These are phyloP conservation scores for Macrophya alboannulata DNA, from an alignment of 2,888 invertebrate genomes.

Conservation along the genomic window DNA sequence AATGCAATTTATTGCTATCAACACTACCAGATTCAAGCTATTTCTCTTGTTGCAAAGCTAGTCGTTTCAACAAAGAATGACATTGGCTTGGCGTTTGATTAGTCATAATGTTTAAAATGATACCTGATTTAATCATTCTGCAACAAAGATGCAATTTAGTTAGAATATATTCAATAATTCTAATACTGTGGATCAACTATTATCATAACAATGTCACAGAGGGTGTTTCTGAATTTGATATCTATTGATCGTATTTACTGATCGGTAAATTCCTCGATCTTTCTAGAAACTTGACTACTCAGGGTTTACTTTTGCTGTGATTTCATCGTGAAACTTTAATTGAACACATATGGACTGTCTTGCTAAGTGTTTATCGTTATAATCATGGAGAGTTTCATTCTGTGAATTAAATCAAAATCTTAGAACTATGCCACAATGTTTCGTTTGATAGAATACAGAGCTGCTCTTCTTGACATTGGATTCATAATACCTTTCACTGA, in stretches of 20 bases:
- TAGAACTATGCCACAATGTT: neutral
- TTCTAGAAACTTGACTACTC: neutral
- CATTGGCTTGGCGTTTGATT: neutral
- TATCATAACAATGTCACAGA: too few relatives aligned
- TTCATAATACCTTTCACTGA: neutral
- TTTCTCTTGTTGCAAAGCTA: neutral
- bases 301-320: neutral
- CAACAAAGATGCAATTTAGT: neutral
- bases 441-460: neutral
- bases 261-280: neutral
- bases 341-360: neutral
- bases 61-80: neutral
- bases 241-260: neutral
- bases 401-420: neutral
- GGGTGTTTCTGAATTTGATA: neutral
- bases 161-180: too few relatives aligned
- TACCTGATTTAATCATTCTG: neutral
- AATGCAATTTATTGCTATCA: neutral
- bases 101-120: neutral
- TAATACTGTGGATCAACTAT: too few relatives aligned
- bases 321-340: neutral
- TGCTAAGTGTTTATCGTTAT: neutral
- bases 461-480: neutral
- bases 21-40: neutral
- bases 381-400: neutral